Percentiles rank a stretch among this genome's conserved stretches.
These are phyloP conservation scores for Cephus spinipes DNA, from an alignment of 2,888 invertebrate species.

Conservation along the genomic window DNA sequence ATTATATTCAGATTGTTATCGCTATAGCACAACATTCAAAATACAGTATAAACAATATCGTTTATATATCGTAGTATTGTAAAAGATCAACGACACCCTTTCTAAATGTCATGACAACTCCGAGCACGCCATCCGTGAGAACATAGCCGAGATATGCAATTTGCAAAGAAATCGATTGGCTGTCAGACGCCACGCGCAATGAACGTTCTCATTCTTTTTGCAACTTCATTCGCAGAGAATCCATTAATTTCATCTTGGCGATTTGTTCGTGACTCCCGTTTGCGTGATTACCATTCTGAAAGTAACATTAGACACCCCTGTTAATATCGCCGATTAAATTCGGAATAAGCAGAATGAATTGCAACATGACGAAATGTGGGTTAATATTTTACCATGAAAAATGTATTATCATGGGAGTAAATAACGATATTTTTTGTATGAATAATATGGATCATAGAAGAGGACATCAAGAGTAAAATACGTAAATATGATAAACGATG, in stretches of 20 bases:
- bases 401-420: not conserved
- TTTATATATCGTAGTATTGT: not conserved
- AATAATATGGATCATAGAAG: not conserved
- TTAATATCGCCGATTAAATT: not conserved
- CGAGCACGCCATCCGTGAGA: not conserved
- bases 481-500: not conserved
- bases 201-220: not conserved
- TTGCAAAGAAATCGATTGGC: not conserved
- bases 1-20: not conserved
- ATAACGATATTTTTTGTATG: not conserved
- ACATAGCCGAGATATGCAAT: not conserved
- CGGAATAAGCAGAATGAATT: not conserved
- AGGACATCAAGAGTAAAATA: not conserved
- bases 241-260: not conserved
- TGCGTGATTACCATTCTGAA: not conserved
- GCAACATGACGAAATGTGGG: not conserved
- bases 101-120: not conserved
- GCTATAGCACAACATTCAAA: not conserved
- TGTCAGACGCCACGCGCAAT: not conserved
- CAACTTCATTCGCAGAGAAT: not conserved
- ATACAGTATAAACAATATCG: not conserved
- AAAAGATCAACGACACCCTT: not conserved
- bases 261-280: not conserved
- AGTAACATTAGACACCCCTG: not conserved
- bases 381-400: not conserved